Conservation (phyloP, 2,797 vertebrate species). For the Sarcophilus harrisii region DNA sequence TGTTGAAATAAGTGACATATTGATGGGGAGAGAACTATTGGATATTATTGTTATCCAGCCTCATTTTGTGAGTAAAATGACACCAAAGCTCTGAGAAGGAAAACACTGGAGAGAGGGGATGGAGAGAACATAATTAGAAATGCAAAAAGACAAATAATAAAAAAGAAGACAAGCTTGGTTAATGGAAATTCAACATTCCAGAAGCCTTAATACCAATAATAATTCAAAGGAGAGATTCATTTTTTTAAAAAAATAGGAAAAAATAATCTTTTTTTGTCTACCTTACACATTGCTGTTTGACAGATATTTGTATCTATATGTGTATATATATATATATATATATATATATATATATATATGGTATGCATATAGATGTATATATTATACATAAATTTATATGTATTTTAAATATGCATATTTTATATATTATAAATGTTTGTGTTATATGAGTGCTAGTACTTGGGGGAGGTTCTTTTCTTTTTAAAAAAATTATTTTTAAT, state of each 20-base stretch:
- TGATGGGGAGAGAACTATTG: neutral
- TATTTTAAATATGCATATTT: neutral
- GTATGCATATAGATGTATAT: neutral
- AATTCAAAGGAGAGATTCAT: neutral
- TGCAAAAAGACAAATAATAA: conserved; percentile 19
- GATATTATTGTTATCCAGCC: neutral
- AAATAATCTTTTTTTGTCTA: neutral
- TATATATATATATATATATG: neutral
- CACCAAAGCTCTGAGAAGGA: neutral
- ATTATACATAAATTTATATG: neutral
- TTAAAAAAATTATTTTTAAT: neutral
- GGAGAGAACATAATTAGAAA: neutral
- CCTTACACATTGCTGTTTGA: neutral
- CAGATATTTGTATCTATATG: neutral
- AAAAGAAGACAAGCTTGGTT: neutral
- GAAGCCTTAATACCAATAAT: neutral
- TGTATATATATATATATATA: neutral
- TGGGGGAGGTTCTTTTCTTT: neutral
- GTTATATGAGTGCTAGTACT: neutral
- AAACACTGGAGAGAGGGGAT: neutral
- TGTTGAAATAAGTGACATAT: neutral
- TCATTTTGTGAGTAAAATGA: conserved; percentile 27
- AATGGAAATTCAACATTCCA: neutral
- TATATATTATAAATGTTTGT: neutral
- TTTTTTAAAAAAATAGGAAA: neutral